Evolutionary conservation across 2,113 vertebrate genomes (phyloP), one percentile per base, ranked within the genome.

Genomic region (Amazona guildingii): DNA sequence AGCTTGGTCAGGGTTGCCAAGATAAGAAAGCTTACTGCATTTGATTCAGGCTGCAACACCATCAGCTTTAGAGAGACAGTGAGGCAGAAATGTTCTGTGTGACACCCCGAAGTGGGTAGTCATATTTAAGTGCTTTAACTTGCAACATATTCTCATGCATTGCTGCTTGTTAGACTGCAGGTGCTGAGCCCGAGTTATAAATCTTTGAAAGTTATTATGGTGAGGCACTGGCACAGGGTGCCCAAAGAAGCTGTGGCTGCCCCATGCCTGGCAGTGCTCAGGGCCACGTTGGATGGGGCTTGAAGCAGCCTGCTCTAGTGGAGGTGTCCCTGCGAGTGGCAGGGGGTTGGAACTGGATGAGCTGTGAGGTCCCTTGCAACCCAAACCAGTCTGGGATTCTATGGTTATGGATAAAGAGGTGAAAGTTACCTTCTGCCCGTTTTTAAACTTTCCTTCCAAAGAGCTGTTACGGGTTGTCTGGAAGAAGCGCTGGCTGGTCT

Each of bases 121-220:
- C 5, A 0, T 18, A 3, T 28, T 37, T 18, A 9, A 21, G 0
- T n/a, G 39, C n/a, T 70, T 61, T 37, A 23, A 21, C 3, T 2
- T 31, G 44, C n/a, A n/a, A 16, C 29, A 3, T 6, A 2, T 54
- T 41, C 21, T 4, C 24, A 43, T 61, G 44, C 5, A 6, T 66
- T 66, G 25, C 25, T 52, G 11, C 21, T 61, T 61, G 3, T 57
- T 66, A 17, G n/a, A 66, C 33, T 43, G 51, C 28, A 62, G 48
- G 52, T 61, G 35, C 43, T 46, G 28, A 37, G 35, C 41, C 11
- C 2, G 10, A 43, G 11, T 27, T n/a, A 23, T 1, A 43, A 31
- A 19, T 46, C 3, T 33, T 7, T 52, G 35, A 2, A n/a, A 55
- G 52, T 25, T 55, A 2, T 15, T 24, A 59, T 35, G 33, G 9